phyloP scores from a whole-genome alignment of 2,888 invertebrate genomes.

The Morpho achilles region DNA sequence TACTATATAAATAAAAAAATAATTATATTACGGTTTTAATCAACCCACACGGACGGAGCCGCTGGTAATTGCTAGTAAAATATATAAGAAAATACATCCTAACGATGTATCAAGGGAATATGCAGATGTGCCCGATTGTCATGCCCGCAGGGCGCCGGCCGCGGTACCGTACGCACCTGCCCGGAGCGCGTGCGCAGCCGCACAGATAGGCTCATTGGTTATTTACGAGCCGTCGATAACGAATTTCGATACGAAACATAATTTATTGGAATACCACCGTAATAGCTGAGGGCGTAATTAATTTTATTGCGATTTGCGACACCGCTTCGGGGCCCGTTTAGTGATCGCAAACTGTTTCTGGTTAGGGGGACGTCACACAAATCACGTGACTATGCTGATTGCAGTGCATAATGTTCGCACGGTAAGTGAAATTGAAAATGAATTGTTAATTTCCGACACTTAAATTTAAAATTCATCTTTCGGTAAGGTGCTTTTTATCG shows the following conservation, averaged over 20 bases:
- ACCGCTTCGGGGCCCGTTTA: conserved; percentile 4
- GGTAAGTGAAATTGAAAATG: neutral
- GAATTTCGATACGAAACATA: conserved; percentile 23
- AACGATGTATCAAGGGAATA: conserved; percentile 2
- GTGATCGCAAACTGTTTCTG: conserved; percentile 1
- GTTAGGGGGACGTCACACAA: conserved; percentile 7
- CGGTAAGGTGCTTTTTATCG: too few species aligned
- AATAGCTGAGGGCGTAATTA: conserved; percentile 17
- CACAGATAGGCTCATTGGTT: conserved; percentile 39
- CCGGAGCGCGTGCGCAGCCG: conserved; percentile 24
- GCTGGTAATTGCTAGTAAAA: too few species aligned
- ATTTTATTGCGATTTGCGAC: conserved; percentile 16
- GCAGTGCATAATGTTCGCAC: neutral
- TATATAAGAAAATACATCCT: conserved; percentile 1
- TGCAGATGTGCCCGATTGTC: conserved; percentile 12
- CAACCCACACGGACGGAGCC: too few species aligned
- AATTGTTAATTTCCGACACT: too few species aligned
- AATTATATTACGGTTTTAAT: too few species aligned
- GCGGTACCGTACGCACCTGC: conserved; percentile 23
- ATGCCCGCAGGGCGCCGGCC: conserved; percentile 11
- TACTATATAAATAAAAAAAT: neutral
- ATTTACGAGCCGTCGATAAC: conserved; percentile 32
- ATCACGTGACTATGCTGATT: conserved; percentile 4
- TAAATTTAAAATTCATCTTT: too few species aligned
- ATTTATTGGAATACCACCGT: conserved; percentile 20